These are phyloP conservation scores for Harpalus rubripes DNA, from an alignment of 2,888 invertebrate genomes.

Conservation along the genomic window DNA sequence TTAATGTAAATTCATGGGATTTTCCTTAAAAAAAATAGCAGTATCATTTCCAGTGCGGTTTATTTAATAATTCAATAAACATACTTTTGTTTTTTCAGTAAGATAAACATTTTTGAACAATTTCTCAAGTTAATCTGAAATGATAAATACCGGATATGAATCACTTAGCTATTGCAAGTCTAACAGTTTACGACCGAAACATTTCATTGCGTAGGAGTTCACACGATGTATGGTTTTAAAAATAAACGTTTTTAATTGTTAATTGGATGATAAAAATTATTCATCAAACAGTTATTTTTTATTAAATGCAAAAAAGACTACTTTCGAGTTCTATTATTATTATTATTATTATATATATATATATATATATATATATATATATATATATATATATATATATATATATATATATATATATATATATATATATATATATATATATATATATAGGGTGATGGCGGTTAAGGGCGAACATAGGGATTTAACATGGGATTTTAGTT, in stretches of 20 bases:
- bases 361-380: too few relatives aligned
- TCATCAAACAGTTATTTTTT: too few relatives aligned
- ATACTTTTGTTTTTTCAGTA: not conserved
- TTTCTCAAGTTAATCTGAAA: constrained; percentile 31
- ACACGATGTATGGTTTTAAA: not conserved
- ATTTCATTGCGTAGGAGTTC: not conserved
- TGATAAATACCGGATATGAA: constrained; percentile 56
- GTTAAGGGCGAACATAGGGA: too few relatives aligned
- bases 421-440: too few relatives aligned
- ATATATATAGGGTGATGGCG: too few relatives aligned
- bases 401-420: too few relatives aligned
- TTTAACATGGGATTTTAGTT: too few relatives aligned
- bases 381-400: too few relatives aligned
- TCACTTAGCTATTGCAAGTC: constrained; percentile 18
- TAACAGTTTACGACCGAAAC: not conserved
- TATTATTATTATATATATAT: too few relatives aligned
- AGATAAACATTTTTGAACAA: constrained; percentile 46
- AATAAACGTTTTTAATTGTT: not conserved
- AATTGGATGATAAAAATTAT: too few relatives aligned
- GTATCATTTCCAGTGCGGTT: constrained; percentile 17
- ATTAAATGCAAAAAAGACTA: too few relatives aligned
- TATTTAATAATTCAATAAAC: not conserved
- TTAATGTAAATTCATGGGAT: not conserved
- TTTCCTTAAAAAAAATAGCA: not conserved
- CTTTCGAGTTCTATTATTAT: too few relatives aligned